Percentiles rank a stretch among this genome's conserved stretches.
Conservation (phyloP, 2,113 vertebrate species). For the Clinocottus analis region DNA sequence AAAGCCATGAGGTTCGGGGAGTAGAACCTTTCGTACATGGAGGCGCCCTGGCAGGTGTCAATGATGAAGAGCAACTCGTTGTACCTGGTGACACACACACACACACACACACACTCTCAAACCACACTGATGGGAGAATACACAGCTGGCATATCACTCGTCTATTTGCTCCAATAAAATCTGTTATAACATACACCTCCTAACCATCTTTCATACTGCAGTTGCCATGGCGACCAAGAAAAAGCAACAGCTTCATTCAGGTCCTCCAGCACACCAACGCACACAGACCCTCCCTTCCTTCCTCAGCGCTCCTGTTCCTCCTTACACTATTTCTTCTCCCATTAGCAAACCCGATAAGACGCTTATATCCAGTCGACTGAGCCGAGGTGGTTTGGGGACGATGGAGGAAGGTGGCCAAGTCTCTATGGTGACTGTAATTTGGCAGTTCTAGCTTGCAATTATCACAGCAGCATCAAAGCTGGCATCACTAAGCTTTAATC, state of each 20-base stretch:
- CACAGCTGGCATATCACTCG: slow-evolving; percentile 41
- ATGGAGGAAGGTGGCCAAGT: slow-evolving; percentile 24
- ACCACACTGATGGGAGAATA: slow-evolving; percentile 17
- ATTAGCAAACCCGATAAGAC: neutral
- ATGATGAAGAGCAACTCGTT: slow-evolving; percentile 98
- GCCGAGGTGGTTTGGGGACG: neutral
- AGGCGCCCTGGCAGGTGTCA: slow-evolving; percentile 98
- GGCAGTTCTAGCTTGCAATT: slow-evolving; percentile 55
- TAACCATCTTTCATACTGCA: slow-evolving; percentile 52
- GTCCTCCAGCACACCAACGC: slow-evolving; percentile 37
- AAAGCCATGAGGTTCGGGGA: slow-evolving; percentile 98
- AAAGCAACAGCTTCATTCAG: slow-evolving; percentile 56
- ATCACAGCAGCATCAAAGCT: slow-evolving; percentile 63
- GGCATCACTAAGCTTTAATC: slow-evolving; percentile 47
- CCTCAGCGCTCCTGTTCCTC: neutral
- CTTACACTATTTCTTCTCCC: neutral
- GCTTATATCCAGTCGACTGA: slow-evolving; percentile 8
- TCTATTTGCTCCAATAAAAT: slow-evolving; percentile 44
- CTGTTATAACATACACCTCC: slow-evolving; percentile 36
- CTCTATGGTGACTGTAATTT: slow-evolving; percentile 41
- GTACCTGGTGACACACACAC: slow-evolving; percentile 85
- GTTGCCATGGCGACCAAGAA: slow-evolving; percentile 74
- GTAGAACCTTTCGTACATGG: slow-evolving; percentile 99
- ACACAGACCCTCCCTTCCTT: neutral
- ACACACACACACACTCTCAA: slow-evolving; percentile 17